Conservation (phyloP, 1,140 invertebrate species). For the Cherax destructor region DNA sequence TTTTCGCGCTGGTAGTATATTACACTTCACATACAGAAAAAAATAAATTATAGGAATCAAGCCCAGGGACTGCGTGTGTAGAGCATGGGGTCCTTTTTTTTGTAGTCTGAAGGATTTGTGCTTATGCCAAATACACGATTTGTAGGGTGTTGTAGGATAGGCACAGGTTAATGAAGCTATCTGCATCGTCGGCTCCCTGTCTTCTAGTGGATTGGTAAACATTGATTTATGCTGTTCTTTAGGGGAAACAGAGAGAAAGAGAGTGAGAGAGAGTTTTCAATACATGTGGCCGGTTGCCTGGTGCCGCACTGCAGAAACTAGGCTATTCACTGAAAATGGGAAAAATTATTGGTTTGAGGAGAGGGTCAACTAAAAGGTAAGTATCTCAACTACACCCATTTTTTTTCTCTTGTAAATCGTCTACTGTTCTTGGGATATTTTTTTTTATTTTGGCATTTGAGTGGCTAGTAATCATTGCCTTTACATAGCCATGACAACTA, state of each 20-base stretch:
- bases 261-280: background rate
- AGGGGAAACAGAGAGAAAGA: background rate
- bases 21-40: too few relatives aligned
- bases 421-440: background rate
- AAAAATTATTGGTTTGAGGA: slow-evolving; percentile 30
- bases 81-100: too few relatives aligned
- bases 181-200: too few relatives aligned
- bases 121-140: too few relatives aligned
- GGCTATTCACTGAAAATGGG: slow-evolving; percentile 54
- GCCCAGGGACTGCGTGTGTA: too few relatives aligned
- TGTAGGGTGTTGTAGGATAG: too few relatives aligned
- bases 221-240: too few relatives aligned
- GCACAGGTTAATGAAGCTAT: too few relatives aligned
- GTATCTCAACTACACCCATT: background rate
- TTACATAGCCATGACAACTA: background rate
- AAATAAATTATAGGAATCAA: too few relatives aligned
- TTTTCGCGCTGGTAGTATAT: too few relatives aligned
- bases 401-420: background rate
- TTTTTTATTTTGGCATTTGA: background rate
- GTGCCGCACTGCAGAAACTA: slow-evolving; percentile 53
- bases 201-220: background rate
- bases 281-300: background rate
- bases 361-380: slow-evolving; percentile 25
- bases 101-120: too few relatives aligned
- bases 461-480: background rate